These are phyloP conservation scores for Athripsodes cinereus DNA, from an alignment of 2,888 invertebrate species.

Conservation along the genomic window DNA sequence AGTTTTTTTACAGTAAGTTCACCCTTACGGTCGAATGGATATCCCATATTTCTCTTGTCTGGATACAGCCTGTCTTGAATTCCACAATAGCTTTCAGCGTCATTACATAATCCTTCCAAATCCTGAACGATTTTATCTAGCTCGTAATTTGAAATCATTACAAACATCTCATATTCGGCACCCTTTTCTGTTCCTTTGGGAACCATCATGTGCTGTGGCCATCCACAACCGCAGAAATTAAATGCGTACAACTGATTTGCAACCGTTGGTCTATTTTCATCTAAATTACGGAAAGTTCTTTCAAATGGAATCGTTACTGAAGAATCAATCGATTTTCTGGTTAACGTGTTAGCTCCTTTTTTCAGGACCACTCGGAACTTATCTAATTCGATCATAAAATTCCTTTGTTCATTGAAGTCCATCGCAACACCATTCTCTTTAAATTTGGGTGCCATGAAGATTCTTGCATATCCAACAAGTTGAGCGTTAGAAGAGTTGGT, in stretches of 20 bases:
- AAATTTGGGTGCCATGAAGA: constrained; percentile 34
- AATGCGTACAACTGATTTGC: constrained; percentile 43
- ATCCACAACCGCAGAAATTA: constrained; percentile 36
- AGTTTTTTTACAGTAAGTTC: constrained; percentile 51
- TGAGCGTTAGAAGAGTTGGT: constrained; percentile 13
- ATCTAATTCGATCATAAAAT: constrained; percentile 34
- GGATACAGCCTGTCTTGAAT: constrained; percentile 49
- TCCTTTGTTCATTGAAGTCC: constrained; percentile 31
- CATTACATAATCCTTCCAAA: constrained; percentile 34
- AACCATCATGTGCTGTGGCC: constrained; percentile 36
- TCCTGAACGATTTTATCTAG: constrained; percentile 29
- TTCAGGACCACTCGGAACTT: constrained; percentile 37
- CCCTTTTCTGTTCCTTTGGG: constrained; percentile 34
- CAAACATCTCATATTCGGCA: constrained; percentile 32
- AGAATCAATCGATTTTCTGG: constrained; percentile 61
- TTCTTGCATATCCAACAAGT: constrained; percentile 30
- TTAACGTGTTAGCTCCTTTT: constrained; percentile 61
- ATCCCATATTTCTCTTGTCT: constrained; percentile 51
- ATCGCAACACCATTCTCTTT: constrained; percentile 29
- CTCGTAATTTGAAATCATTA: constrained; percentile 33
- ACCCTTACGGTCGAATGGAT: constrained; percentile 53
- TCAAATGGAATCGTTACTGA: constrained; percentile 80
- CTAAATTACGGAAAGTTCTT: constrained; percentile 68
- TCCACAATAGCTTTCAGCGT: constrained; percentile 51
- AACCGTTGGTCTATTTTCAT: constrained; percentile 48